Evolutionary conservation across 2,888 invertebrate genomes (phyloP).

Genomic region (Polyommatus icarus): DNA sequence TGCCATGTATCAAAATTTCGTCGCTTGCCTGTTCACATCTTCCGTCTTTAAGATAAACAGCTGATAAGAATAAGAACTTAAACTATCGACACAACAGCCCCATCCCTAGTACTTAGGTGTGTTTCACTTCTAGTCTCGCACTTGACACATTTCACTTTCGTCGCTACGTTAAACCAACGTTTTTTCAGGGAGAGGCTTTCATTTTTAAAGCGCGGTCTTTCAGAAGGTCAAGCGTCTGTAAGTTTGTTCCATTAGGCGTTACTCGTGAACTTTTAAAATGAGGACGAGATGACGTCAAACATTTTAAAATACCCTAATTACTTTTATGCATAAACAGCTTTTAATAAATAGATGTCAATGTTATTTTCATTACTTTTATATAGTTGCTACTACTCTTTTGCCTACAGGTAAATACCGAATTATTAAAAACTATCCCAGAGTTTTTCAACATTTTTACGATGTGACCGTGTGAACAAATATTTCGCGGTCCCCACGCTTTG

Average conservation of each 20-base stretch:
- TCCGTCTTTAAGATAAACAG: background rate
- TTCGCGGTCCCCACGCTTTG: too few relatives aligned
- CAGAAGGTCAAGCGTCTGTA: constrained; percentile 48
- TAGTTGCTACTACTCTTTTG: background rate
- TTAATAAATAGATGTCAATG: background rate
- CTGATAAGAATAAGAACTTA: background rate
- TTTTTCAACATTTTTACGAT: too few relatives aligned
- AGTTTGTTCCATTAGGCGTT: constrained; percentile 37
- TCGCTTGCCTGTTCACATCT: background rate
- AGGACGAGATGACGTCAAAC: constrained; percentile 21
- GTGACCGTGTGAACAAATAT: too few relatives aligned
- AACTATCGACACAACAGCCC: background rate
- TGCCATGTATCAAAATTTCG: background rate
- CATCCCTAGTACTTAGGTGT: constrained; percentile 33
- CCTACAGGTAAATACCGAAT: too few relatives aligned
- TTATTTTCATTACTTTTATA: background rate
- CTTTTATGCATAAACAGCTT: background rate
- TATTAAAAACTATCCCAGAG: too few relatives aligned
- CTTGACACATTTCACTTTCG: constrained; percentile 75
- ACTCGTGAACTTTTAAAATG: constrained; percentile 33
- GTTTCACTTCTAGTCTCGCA: constrained; percentile 44
- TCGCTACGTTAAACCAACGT: constrained; percentile 44
- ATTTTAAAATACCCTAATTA: constrained; percentile 16
- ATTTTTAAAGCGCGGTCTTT: constrained; percentile 47
- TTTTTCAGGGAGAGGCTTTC: constrained; percentile 46